Base-by-base conservation (phyloP, 2,888 invertebrate species). In the Dorcus hopei region DNA sequence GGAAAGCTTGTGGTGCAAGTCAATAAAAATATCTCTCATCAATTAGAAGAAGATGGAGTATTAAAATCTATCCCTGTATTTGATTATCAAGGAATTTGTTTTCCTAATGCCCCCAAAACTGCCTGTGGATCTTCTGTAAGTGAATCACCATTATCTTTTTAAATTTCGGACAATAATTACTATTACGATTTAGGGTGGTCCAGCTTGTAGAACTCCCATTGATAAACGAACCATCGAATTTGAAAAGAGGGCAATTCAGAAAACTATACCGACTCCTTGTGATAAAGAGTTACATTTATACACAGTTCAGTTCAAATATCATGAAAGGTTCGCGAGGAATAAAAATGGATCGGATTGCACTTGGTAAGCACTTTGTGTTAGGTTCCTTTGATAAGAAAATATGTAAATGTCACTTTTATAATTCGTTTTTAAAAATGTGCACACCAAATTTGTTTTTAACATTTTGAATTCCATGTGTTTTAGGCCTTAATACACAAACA, bases 51-150 rank as follows among this genome's bases (percentile, higher is more conserved):
- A 19, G 53, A 90, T 61, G 86, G 86, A 7, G 87, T 95, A 39
- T 95, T 86, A 76, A 87, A 86, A 66, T 82, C 85, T 55, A 86
- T 93, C 9, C 83, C 85, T 58, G 84, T 94, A 54, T 88, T 88
- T 65, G 95, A 95, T 76, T 95, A 95, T 74, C 95, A 95, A 78
- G 93, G 91, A 0, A 91, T 94, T 16, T 95, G 95, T 76, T 89
- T 90, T 71, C 85, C 89, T 63, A 83, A 83, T 52, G 70, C 70
- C 14, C 70, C 71, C 7, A 69, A 70, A 56, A 79, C 79, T 73
- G 78, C 52, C 57, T 80, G 26, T 65, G 72, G 40, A 72, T 75
- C 68, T 64, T 79, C 26, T 58, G 72, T 8, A 70, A 74, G 33
- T 80, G 19, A 19, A 19, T 19, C 19, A 19, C 19, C 19, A 19